These are phyloP conservation scores for Pollimyrus isidori DNA, from an alignment of 2,113 vertebrate species.

Conservation along the genomic window DNA sequence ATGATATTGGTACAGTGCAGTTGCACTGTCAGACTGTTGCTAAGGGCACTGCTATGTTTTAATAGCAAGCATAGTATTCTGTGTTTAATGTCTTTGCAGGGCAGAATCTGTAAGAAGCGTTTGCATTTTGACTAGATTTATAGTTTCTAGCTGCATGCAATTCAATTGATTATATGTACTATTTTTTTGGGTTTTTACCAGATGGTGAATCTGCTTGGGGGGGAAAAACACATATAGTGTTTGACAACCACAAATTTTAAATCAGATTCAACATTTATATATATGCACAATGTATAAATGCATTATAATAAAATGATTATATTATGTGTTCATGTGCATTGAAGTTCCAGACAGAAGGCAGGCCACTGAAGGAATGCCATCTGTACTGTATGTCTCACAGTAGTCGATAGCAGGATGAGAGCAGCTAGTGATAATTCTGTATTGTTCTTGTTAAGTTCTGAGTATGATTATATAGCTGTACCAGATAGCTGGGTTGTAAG, in stretches of 20 bases:
- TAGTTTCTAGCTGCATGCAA: background rate
- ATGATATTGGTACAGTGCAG: background rate
- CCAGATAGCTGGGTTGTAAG: background rate
- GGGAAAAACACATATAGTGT: background rate
- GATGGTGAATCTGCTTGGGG: background rate
- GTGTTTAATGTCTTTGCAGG: background rate
- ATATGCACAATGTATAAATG: background rate
- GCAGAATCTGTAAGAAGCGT: background rate
- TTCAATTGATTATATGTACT: background rate
- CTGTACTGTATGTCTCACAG: background rate
- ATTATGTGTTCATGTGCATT: background rate
- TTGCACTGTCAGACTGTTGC: background rate
- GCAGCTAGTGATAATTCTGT: background rate
- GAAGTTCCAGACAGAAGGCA: background rate
- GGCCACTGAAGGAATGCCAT: background rate
- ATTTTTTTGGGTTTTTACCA: background rate
- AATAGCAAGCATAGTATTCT: background rate
- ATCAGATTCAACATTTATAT: background rate
- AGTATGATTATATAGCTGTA: background rate
- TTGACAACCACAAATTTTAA: background rate
- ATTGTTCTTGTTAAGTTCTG: background rate
- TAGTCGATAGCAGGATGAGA: background rate
- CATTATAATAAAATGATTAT: background rate
- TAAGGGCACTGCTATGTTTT: background rate
- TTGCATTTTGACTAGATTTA: background rate